Base-by-base conservation (phyloP, 2,113 vertebrate species). In the Pachycephala philippinensis region DNA sequence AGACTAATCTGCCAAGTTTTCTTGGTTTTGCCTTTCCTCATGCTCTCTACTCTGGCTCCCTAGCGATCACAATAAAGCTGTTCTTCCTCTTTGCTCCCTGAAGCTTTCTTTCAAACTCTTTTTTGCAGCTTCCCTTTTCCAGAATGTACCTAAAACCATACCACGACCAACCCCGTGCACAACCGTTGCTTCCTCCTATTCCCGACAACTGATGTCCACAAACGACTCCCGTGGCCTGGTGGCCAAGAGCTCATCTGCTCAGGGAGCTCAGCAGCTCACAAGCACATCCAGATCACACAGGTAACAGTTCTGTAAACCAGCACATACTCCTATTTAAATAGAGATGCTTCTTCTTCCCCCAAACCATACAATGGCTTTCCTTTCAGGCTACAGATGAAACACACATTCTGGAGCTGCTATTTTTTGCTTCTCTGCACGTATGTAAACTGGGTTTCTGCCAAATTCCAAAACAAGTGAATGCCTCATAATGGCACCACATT, bases 401-500 rank as follows among this genome's bases (percentile, higher is more conserved):
- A 75, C 31, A 57, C 69, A 80, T 75, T 88, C 66, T 74, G 66
- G 54, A 79, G 70, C 45, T 93, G 88, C 2, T 76, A 88, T 86
- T 94, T 96, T 96, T 88, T 74, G 59, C 93, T 84, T 84, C 83
- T 89, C 79, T 47, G 76, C 90, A 95, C 18, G 1, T 70, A 88
- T 31, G 77, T 79, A 80, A 94, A 80, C 54, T 54, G 90, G 75
- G 71, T 50, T 90, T 44, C 96, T 86, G 92, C 93, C 93, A 96
- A 90, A 93, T 60, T 72, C 83, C 76, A 52, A 81, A 87, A 40
- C 68, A 86, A 87, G 52, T 15, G 76, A 90, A 87, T 39, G 76
- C 47, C 52, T 94, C 90, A 80, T 61, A 61, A 90, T 28, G 56
- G 90, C 88, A 96, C 85, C 68, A 86, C 76, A 71, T 24, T 86